Percentiles rank a stretch among this genome's conserved stretches.
Evolutionary conservation across 2,797 vertebrate species (phyloP).

Genomic region (Eupleurogrammus muticus): DNA sequence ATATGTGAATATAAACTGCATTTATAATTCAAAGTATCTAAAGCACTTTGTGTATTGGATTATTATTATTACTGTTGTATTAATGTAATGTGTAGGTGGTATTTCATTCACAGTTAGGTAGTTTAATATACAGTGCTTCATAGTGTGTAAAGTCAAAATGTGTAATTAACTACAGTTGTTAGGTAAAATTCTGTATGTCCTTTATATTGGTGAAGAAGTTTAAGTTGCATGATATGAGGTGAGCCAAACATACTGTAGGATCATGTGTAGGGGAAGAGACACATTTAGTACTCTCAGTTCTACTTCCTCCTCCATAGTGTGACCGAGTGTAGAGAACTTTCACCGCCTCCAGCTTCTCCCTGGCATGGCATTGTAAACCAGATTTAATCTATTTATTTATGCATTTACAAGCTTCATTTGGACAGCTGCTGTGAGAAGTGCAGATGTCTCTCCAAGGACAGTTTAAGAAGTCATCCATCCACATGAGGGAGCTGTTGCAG

Average conservation of each 20-base stretch:
- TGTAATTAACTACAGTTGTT: no score
- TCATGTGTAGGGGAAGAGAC: conserved; percentile 2
- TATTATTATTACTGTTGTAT: background rate
- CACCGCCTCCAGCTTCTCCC: background rate
- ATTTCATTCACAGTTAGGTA: background rate
- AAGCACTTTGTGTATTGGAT: background rate
- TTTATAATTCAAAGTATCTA: background rate
- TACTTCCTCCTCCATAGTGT: conserved; percentile 16
- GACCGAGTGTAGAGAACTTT: background rate
- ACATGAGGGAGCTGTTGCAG: conserved; percentile 26
- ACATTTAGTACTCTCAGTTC: background rate
- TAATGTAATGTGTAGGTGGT: background rate
- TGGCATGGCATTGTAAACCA: background rate
- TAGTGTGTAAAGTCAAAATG: no score
- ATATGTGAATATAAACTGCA: background rate
- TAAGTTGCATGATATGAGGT: background rate
- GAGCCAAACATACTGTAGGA: background rate
- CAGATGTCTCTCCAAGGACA: background rate
- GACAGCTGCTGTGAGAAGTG: background rate
- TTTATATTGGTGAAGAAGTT: no score
- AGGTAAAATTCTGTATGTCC: no score
- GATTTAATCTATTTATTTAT: background rate
- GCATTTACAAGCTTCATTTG: background rate
- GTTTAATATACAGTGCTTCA: background rate
- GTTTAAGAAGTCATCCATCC: conserved; percentile 23